Conservation (phyloP, 2,797 vertebrate species). For the Columba guinea region DNA sequence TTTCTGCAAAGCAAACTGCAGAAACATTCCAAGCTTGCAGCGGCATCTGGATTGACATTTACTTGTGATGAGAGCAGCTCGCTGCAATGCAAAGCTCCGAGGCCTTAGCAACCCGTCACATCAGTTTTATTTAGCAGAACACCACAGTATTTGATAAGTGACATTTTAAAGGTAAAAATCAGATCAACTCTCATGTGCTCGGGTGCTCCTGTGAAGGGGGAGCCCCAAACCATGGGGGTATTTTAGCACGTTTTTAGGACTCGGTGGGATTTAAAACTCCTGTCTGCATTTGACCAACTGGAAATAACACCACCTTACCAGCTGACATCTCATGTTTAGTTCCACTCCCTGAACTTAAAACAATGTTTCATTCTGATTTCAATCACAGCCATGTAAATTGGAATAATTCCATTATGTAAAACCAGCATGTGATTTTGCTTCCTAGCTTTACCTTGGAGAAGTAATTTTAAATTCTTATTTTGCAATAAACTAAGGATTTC, state of each 20-base stretch:
- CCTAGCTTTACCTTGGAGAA: neutral
- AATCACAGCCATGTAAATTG: neutral
- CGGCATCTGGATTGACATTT: rapidly evolving
- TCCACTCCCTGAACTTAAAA: neutral
- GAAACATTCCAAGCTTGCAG: neutral
- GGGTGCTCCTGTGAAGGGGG: neutral
- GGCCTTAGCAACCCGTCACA: neutral
- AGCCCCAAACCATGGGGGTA: neutral
- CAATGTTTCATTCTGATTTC: neutral
- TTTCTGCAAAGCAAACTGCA: neutral
- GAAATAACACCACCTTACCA: neutral
- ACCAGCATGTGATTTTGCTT: neutral
- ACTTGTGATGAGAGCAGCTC: neutral
- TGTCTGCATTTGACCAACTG: neutral
- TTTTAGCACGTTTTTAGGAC: neutral
- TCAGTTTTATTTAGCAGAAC: neutral
- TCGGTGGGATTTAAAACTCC: neutral
- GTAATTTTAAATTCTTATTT: neutral
- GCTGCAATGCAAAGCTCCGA: neutral
- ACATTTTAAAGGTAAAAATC: neutral
- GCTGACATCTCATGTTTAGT: neutral
- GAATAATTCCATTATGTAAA: neutral
- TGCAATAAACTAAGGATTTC: neutral
- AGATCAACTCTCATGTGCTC: neutral
- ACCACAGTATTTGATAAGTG: neutral